Percentiles rank a stretch among this genome's conserved stretches.
Evolutionary conservation across 2,797 vertebrate species (phyloP).

Genomic region (Alfaro cultratus): DNA sequence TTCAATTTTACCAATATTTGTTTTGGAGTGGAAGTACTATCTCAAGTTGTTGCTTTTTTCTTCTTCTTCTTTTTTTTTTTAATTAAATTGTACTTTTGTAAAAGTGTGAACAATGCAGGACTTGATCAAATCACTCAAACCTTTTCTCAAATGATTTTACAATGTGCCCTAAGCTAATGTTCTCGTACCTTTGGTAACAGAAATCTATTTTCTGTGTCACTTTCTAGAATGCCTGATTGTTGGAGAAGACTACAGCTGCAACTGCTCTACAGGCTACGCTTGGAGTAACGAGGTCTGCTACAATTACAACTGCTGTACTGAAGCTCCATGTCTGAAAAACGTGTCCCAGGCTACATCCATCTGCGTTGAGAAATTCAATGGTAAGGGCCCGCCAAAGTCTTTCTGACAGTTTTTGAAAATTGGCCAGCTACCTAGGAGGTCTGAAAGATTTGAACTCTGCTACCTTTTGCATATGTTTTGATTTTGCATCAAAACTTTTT

Average conservation of each 20-base stretch:
- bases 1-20: neutral
- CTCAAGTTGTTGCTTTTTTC: neutral
- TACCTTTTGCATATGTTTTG: neutral
- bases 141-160: neutral
- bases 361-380: constrained; percentile 59
- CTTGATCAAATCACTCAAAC: too few relatives aligned
- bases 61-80: too few relatives aligned
- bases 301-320: constrained; percentile 51
- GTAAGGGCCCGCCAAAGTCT: constrained; percentile 30
- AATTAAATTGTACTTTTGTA: neutral
- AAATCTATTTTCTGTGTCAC: neutral
- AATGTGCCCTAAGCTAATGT: neutral
- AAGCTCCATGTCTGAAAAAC: constrained; percentile 46
- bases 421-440: neutral
- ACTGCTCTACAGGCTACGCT: constrained; percentile 51
- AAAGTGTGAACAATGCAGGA: neutral
- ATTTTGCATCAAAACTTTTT: neutral
- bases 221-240: constrained; percentile 68
- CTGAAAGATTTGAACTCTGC: too few relatives aligned
- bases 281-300: constrained; percentile 76
- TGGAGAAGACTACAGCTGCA: constrained; percentile 52
- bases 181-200: neutral
- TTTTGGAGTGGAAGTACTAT: neutral
- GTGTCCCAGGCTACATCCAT: constrained; percentile 48
- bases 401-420: neutral